Base-by-base conservation (phyloP, 35 echinoderm and acorn worm genomes). In the Lytechinus variegatus region DNA sequence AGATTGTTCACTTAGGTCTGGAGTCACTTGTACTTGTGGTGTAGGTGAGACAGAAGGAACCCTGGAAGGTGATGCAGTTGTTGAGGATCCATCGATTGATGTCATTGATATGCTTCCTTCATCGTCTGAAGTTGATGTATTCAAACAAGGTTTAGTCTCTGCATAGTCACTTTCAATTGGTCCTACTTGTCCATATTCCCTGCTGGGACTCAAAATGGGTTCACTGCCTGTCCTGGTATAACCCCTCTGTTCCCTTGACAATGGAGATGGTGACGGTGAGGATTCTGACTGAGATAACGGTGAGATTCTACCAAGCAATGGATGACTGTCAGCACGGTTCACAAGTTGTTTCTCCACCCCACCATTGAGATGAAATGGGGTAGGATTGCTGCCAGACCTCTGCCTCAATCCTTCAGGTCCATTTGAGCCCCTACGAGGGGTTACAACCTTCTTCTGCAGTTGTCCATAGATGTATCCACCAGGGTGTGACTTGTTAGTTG, bases 361-460 rank as follows among this genome's bases (percentile, higher is more conserved):
- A 55, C 79, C 92, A 61, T 28, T 94, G 27, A 87, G n/a, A 54
- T 93, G 52, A 27, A 93, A 92, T 11, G 97, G 92, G 0, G 97
- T 92, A 10, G 98, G 98, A 72, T 99, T 97, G 86, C 98, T 99
- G 27, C 97, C 98, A 1, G 97, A 99, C 52, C 98, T 92, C 53
- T 97, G 96, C 4, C 97, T 54, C 86, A 96, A 91, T 6, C 1
- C 54, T 4, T 95, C 95, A 13, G 52, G 28, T 53, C 91, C 94
- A 28, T 95, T 89, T 54, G 91, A 95, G 27, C 87, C 91, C 54
- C 95, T 97, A 33, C 88, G 88, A 16, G 98, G 98, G 16, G 98
- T 99, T 11, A 99, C 96, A 2, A 99, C 98, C 89, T 97, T 97
- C 86, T 94, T 95, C 9, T 96, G 95, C 52, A 97, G 28, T n/a